phyloP scores from a whole-genome alignment of 2,888 invertebrate genomes.

The Drosophila birchii region DNA sequence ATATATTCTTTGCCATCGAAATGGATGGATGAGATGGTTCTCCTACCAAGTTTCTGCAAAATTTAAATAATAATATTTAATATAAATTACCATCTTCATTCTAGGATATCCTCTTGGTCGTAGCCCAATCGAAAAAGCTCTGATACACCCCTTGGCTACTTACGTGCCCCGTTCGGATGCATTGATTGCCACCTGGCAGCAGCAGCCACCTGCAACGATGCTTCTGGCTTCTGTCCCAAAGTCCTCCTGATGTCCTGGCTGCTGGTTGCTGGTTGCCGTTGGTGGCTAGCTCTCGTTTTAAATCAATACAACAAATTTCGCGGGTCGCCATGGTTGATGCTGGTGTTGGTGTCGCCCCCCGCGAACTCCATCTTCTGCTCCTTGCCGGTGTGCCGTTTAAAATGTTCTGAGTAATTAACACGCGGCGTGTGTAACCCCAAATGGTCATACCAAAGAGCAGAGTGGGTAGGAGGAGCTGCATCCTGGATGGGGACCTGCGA shows the following conservation, averaged over 20 bases:
- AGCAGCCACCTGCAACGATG: conserved; percentile 48
- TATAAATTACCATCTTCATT: neutral
- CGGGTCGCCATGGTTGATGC: conserved; percentile 51
- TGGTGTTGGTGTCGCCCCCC: conserved; percentile 16
- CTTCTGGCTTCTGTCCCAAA: neutral
- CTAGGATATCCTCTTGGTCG: conserved; percentile 9
- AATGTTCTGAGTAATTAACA: conserved; percentile 79
- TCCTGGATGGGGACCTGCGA: conserved; percentile 10
- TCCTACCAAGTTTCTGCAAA: too few relatives aligned
- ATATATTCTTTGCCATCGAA: neutral
- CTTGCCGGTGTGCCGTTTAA: conserved; percentile 62
- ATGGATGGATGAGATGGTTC: neutral
- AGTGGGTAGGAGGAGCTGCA: conserved; percentile 1
- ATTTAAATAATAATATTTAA: neutral
- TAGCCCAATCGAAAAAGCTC: neutral
- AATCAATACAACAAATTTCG: conserved; percentile 76
- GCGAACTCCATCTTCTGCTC: neutral
- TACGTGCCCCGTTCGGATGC: conserved; percentile 43
- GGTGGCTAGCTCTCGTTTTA: conserved; percentile 52
- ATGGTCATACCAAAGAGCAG: conserved; percentile 45
- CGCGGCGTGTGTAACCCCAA: conserved; percentile 77
- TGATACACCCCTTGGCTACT: conserved; percentile 20
- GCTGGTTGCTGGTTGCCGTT: conserved; percentile 3
- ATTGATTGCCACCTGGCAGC: conserved; percentile 66
- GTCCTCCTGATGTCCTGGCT: conserved; percentile 1